These are phyloP conservation scores for Pherbina coryleti DNA, from an alignment of 2,888 invertebrate genomes.

Conservation along the genomic window DNA sequence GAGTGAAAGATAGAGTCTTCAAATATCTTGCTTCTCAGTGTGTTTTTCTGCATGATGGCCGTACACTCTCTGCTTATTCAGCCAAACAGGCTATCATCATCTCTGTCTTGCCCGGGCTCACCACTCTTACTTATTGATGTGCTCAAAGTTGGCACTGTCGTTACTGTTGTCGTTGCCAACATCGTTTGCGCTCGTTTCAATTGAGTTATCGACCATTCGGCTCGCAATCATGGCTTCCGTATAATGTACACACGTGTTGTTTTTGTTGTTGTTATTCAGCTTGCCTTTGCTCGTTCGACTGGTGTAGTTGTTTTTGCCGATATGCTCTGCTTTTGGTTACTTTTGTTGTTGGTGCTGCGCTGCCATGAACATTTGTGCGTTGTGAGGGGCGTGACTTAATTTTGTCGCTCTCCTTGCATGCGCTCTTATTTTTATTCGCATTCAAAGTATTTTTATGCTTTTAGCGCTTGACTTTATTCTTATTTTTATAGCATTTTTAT, in stretches of 20 bases:
- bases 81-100: conserved; percentile 23
- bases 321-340: neutral
- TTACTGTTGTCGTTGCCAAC: conserved; percentile 40
- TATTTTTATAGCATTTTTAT: conserved; percentile 41
- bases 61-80: neutral
- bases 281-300: conserved; percentile 19
- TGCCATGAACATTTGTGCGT: conserved; percentile 1
- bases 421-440: conserved; percentile 46
- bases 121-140: neutral
- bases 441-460: conserved; percentile 43
- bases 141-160: conserved; percentile 39
- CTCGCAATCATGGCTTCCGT: conserved; percentile 70
- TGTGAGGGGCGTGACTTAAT: conserved; percentile 44
- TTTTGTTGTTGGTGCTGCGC: conserved; percentile 17
- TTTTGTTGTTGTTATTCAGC: conserved; percentile 11
- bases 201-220: conserved; percentile 66
- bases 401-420: conserved; percentile 34
- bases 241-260: conserved; percentile 49
- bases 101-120: conserved; percentile 50
- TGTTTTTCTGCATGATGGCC: neutral
- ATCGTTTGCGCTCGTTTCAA: conserved; percentile 49
- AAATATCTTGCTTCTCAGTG: no score
- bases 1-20: neutral
- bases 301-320: no score
- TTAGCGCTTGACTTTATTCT: conserved; percentile 34